Percentiles rank a stretch among this genome's conserved stretches.
These are phyloP conservation scores for Procavia capensis DNA, from an alignment of 2,113 vertebrate genomes.

Conservation along the genomic window DNA sequence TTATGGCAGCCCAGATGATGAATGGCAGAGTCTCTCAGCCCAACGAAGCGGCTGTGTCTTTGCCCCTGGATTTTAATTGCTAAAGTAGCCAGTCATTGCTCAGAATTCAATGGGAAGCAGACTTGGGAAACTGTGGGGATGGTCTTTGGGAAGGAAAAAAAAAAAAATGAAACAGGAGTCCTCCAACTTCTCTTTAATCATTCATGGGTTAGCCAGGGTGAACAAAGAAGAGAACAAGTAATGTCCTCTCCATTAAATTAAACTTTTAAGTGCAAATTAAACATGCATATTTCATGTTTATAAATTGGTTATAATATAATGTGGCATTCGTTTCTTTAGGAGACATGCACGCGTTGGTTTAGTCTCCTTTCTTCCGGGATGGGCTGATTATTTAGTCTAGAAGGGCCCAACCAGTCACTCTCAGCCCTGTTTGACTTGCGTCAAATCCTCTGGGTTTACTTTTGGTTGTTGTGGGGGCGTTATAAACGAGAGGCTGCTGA, in stretches of 20 bases:
- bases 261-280: constrained; percentile 95
- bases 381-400: constrained; percentile 81
- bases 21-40: constrained; percentile 99
- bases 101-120: constrained; percentile 98
- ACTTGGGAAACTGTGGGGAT: constrained; percentile 91
- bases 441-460: constrained; percentile 71
- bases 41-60: constrained; percentile 99
- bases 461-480: constrained; percentile 68
- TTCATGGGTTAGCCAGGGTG: constrained; percentile 91
- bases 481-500: constrained; percentile 58
- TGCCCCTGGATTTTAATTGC: constrained; percentile 99
- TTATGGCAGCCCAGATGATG: constrained; percentile 99
- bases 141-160: constrained; percentile 90
- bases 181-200: constrained; percentile 95
- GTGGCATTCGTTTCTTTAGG: constrained; percentile 87
- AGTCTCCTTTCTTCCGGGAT: constrained; percentile 79
- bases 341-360: constrained; percentile 74
- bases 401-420: constrained; percentile 67
- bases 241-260: constrained; percentile 92
- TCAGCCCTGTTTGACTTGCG: constrained; percentile 49
- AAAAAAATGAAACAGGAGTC: constrained; percentile 89
- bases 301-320: constrained; percentile 91
- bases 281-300: constrained; percentile 94
- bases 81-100: constrained; percentile 99
- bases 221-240: constrained; percentile 91